These are phyloP conservation scores for Cheilosia urbana DNA, from an alignment of 2,888 invertebrate genomes.

Conservation along the genomic window DNA sequence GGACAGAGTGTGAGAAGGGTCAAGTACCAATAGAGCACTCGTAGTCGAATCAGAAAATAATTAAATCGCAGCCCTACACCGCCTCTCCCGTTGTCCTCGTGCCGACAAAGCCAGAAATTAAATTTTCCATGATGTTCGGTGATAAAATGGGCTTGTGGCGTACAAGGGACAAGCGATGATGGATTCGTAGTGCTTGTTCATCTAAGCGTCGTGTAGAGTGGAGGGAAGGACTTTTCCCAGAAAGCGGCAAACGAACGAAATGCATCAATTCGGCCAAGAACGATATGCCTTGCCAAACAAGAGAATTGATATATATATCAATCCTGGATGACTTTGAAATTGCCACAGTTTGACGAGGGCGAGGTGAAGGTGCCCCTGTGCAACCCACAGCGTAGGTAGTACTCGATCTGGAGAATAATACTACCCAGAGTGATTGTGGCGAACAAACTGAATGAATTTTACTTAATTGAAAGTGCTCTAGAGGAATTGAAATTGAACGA, in stretches of 20 bases:
- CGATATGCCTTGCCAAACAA: slow-evolving; percentile 3
- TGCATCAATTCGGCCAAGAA: background rate
- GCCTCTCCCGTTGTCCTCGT: background rate
- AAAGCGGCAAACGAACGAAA: background rate
- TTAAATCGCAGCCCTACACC: slow-evolving; percentile 31
- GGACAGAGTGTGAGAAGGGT: background rate
- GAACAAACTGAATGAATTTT: slow-evolving; percentile 59
- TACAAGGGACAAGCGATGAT: slow-evolving; percentile 50
- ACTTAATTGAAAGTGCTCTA: slow-evolving; percentile 61
- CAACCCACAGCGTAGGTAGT: background rate
- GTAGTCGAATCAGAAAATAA: slow-evolving; percentile 46
- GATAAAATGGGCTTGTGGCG: slow-evolving; percentile 63
- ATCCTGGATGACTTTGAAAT: background rate
- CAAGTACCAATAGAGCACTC: slow-evolving; percentile 21
- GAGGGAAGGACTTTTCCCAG: background rate
- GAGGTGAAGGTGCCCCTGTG: background rate
- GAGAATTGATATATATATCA: background rate
- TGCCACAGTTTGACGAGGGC: background rate
- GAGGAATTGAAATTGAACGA: slow-evolving; percentile 36
- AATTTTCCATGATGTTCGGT: slow-evolving; percentile 59
- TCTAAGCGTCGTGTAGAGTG: background rate
- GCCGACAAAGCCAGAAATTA: slow-evolving; percentile 14
- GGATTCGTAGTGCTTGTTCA: slow-evolving; percentile 25
- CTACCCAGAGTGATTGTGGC: slow-evolving; percentile 49
- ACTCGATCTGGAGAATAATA: background rate